phyloP scores from a whole-genome alignment of 2,888 invertebrate species.

The Orgyia antiqua region DNA sequence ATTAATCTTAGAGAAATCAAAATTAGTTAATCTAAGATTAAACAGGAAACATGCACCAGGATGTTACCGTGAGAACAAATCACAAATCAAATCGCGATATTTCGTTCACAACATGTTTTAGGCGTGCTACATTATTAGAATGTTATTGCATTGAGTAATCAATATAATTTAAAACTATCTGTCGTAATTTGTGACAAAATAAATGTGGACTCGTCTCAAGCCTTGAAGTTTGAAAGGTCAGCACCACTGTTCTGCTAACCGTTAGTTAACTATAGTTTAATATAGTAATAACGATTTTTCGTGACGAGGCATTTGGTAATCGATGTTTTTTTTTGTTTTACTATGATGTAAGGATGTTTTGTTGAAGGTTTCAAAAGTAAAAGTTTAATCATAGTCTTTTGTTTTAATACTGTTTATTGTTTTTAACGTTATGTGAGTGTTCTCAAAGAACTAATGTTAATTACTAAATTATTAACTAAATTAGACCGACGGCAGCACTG shows the following conservation, averaged over 20 bases:
- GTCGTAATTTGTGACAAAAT: constrained; percentile 26
- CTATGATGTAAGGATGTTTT: constrained; percentile 6
- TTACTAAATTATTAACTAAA: no score
- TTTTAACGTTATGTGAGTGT: no score
- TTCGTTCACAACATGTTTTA: no score
- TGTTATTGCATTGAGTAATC: constrained; percentile 13
- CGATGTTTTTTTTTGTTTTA: constrained; percentile 7
- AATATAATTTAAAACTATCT: constrained; percentile 21
- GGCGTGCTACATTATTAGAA: no score
- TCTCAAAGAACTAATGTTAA: no score
- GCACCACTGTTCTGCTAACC: constrained; percentile 7
- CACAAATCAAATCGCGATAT: no score
- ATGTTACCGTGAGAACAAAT: no score
- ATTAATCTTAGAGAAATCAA: no score
- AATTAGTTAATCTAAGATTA: no score
- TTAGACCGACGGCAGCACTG: no score
- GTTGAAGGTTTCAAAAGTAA: constrained; percentile 1
- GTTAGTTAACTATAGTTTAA: constrained; percentile 16
- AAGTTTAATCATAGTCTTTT: background rate
- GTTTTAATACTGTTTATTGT: no score
- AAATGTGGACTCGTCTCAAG: constrained; percentile 10
- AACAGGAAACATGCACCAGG: no score
- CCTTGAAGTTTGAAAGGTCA: constrained; percentile 19
- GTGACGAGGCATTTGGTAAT: constrained; percentile 22
- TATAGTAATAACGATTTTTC: constrained; percentile 19